These are phyloP conservation scores for Myotis lucifugus DNA, from an alignment of 2,113 vertebrate genomes.

Conservation along the genomic window DNA sequence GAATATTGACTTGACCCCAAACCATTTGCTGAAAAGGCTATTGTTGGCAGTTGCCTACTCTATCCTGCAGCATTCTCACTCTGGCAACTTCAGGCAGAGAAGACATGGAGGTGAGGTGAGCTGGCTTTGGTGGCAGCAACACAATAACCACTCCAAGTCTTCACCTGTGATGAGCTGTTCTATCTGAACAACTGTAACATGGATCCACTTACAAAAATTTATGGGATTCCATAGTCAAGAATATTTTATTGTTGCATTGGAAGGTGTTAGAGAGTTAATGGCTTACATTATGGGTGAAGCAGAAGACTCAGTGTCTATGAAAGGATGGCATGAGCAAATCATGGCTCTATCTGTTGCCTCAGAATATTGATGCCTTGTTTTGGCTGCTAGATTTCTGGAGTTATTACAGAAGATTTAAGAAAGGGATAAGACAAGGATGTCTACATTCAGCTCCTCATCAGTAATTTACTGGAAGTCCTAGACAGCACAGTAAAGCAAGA, in stretches of 20 bases:
- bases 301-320: conserved; percentile 90
- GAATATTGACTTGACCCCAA: neutral
- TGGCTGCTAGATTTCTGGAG: conserved; percentile 94
- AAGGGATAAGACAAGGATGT: conserved; percentile 77
- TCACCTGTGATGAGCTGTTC: neutral
- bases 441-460: neutral
- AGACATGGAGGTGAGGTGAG: neutral
- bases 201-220: conserved; percentile 62
- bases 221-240: conserved; percentile 93
- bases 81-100: neutral
- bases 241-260: conserved; percentile 92
- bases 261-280: conserved; percentile 91
- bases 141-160: neutral
- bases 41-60: neutral
- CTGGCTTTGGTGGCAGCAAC: neutral
- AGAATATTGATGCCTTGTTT: conserved; percentile 89
- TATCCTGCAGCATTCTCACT: neutral
- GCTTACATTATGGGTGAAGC: conserved; percentile 95
- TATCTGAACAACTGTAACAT: neutral
- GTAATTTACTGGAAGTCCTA: conserved; percentile 5
- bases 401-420: conserved; percentile 94
- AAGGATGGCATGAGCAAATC: conserved; percentile 93
- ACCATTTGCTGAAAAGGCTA: neutral
- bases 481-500: neutral
- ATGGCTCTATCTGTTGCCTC: conserved; percentile 91